phyloP scores from a whole-genome alignment of 1,140 invertebrate genomes.

The Arctopsyche grandis region DNA sequence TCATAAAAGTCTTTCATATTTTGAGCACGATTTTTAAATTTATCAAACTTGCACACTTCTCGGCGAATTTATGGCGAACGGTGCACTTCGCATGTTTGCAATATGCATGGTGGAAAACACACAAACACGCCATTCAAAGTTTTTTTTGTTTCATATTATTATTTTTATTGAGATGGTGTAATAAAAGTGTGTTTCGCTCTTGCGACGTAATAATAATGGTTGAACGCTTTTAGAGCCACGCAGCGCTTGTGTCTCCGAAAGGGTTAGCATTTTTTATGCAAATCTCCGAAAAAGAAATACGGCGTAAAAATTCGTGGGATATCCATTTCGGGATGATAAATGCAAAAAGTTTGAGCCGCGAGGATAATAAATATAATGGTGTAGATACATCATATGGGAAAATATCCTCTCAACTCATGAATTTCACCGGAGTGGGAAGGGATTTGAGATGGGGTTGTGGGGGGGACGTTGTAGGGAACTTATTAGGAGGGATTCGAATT shows the following conservation, averaged over 20 bases:
- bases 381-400: constrained; percentile 30
- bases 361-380: constrained; percentile 32
- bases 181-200: too few species aligned
- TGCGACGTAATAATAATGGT: constrained; percentile 11
- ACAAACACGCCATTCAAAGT: not conserved
- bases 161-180: too few species aligned
- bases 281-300: constrained; percentile 24
- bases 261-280: constrained; percentile 26
- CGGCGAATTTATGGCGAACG: not conserved
- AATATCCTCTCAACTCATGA: constrained; percentile 23
- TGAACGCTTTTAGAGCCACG: constrained; percentile 9
- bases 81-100: not conserved
- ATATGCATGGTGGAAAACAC: not conserved
- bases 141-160: not conserved
- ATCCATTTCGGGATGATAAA: constrained; percentile 28
- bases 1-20: not conserved
- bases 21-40: not conserved
- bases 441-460: not conserved
- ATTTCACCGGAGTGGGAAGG: not conserved
- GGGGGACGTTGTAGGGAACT: not conserved
- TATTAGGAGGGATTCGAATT: constrained; percentile 18
- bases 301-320: constrained; percentile 19
- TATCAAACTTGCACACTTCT: not conserved
- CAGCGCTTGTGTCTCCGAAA: not conserved
- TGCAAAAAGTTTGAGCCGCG: constrained; percentile 31